phyloP scores from a whole-genome alignment of 2,888 invertebrate genomes.

The Agonopterix subpropinquella region DNA sequence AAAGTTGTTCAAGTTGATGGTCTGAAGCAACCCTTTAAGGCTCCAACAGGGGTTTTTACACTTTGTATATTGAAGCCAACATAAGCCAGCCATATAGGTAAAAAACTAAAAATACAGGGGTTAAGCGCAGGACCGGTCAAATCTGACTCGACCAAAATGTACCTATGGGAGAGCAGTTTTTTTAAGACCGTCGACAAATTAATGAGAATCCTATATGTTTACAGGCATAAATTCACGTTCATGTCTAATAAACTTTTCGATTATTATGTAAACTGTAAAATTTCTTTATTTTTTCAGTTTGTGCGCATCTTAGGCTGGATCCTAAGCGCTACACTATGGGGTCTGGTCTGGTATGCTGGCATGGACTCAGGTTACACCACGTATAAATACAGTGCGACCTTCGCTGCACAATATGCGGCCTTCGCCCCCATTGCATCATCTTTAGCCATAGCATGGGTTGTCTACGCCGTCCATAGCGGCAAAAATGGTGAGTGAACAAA shows the following conservation, averaged over 20 bases:
- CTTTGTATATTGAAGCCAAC: too few species aligned
- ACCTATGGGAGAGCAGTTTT: too few species aligned
- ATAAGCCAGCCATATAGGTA: background rate
- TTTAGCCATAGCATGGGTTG: slow-evolving; percentile 77
- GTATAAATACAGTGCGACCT: slow-evolving; percentile 75
- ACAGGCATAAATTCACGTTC: too few species aligned
- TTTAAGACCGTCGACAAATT: too few species aligned
- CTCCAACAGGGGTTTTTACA: too few species aligned
- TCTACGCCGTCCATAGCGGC: slow-evolving; percentile 77
- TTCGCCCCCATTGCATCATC: slow-evolving; percentile 79
- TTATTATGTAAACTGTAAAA: background rate
- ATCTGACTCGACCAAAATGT: too few species aligned
- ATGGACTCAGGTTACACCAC: slow-evolving; percentile 73
- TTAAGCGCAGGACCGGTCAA: too few species aligned
- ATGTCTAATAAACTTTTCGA: too few species aligned
- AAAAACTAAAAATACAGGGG: too few species aligned
- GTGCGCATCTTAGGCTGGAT: slow-evolving; percentile 73
- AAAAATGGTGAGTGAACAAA: slow-evolving; percentile 1
- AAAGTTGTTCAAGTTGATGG: too few species aligned
- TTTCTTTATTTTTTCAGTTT: slow-evolving; percentile 41
- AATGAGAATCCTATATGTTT: too few species aligned
- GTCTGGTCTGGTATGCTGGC: slow-evolving; percentile 78
- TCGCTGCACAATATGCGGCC: slow-evolving; percentile 79
- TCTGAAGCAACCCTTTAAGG: too few species aligned
- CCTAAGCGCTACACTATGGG: slow-evolving; percentile 51